Conservation (phyloP, 2,797 vertebrate genomes). For the Emydoidea blandingii region DNA sequence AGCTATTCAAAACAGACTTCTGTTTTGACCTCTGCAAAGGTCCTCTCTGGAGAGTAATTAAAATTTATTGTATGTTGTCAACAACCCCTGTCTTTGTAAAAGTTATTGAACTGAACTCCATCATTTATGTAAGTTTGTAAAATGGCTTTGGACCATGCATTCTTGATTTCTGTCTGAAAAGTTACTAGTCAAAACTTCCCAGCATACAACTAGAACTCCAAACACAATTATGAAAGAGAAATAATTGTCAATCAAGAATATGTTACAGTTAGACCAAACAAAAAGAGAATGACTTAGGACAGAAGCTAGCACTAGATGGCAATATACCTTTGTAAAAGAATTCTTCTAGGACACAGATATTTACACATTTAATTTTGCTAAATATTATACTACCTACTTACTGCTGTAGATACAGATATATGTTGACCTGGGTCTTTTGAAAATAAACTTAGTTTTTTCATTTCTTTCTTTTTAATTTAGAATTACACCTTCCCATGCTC, state of each 20-base stretch:
- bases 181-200: neutral
- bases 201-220: neutral
- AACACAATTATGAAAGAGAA: neutral
- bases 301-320: conserved; percentile 68
- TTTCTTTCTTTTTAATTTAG: neutral
- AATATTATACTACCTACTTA: neutral
- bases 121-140: neutral
- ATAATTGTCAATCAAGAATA: neutral
- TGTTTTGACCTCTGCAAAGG: neutral
- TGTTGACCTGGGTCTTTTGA: neutral
- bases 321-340: conserved; percentile 42
- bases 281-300: fast-evolving
- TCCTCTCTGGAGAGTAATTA: neutral
- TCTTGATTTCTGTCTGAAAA: neutral
- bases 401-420: neutral
- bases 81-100: neutral
- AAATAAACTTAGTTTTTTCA: neutral
- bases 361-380: neutral
- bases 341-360: neutral
- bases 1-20: neutral
- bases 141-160: neutral
- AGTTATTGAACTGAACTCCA: neutral
- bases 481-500: neutral
- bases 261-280: neutral
- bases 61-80: neutral